Evolutionary conservation across 2,888 invertebrate genomes (phyloP).

Genomic region (Ennomos quercinarius): DNA sequence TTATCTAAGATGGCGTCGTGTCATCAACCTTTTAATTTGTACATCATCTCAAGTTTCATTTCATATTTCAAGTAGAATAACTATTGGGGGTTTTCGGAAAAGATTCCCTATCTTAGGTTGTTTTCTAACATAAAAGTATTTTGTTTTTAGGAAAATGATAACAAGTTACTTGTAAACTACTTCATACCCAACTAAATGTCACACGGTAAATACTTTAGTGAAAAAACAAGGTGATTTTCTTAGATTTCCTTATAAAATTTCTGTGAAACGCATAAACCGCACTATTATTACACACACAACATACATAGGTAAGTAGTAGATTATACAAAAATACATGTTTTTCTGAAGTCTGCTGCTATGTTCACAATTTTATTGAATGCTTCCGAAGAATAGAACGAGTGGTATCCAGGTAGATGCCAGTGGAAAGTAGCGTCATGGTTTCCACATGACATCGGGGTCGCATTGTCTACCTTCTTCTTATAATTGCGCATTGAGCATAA

Average conservation of each 20-base stretch:
- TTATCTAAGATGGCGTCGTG: constrained; percentile 48
- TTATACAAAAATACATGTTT: no score
- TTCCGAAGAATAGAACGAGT: constrained; percentile 52
- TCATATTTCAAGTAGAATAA: constrained; percentile 18
- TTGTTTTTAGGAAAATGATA: no score
- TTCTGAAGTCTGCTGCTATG: no score
- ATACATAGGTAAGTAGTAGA: no score
- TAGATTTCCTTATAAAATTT: no score
- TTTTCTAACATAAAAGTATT: constrained; percentile 7
- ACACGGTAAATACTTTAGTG: no score
- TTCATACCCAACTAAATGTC: no score
- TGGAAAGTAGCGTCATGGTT: constrained; percentile 81
- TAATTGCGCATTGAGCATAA: constrained; percentile 40
- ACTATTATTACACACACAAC: no score
- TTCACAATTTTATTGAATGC: constrained; percentile 29
- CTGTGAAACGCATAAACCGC: no score
- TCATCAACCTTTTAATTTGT: constrained; percentile 51
- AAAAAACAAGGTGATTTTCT: no score
- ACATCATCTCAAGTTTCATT: constrained; percentile 25
- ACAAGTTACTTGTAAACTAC: no score
- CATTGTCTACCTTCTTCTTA: constrained; percentile 58
- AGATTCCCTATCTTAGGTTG: constrained; percentile 1
- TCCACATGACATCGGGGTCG: constrained; percentile 80
- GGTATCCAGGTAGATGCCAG: constrained; percentile 66
- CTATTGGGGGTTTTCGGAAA: neutral